Evolutionary conservation across 1,140 invertebrate genomes (phyloP), one percentile per base, ranked within the genome.

Genomic region (Propsilocerus akamusi): DNA sequence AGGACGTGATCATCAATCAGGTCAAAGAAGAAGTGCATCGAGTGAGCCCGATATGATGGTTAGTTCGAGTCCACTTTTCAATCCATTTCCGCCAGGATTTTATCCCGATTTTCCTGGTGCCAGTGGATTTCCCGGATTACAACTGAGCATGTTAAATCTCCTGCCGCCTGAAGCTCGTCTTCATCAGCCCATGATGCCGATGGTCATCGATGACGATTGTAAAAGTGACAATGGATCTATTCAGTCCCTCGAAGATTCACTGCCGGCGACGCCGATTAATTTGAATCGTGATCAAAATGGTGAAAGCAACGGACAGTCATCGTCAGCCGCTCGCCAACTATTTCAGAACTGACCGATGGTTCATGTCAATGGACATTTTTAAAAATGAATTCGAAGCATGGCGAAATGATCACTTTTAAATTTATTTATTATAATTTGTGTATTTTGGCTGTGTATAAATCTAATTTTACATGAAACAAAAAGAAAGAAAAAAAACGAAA

Each of bases 101-200:
- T 88, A 86, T 61, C 83, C 84, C 0, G 84, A 89, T 57, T 87
- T 86, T 51, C 68, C 74, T 3, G 64, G 70, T 10, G 34, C 32
- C 8, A 71, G 77, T 0, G 79, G 80, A 4, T 88, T 86, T 57
- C 84, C 84, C 0, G 63, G 63, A 2, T 78, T 89, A 55, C 83
- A 83, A 12, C 73, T 87, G 3, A 84, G 79, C 58, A 87, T 87
- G 83, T 72, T 86, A 26, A 84, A 87, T 58, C 66, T 86, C 26
- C 59, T 87, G 54, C 83, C 83, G 8, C 83, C 81, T 1, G 77
- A 72, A 51, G 83, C 86, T 54, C 53, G 77, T 71, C 34, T 41
- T 3, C 60, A 66, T 72, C 54, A 74, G 71, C 56, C 63, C 54
- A 23, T 67, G 68, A 56, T 62, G 65, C 24, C 66, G 70, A 66